A percentile compares a stretch with the other conserved stretches of the same genome.
These are phyloP conservation scores for Microctenopoma lineatum DNA, from an alignment of 2,797 vertebrate species.

Conservation along the genomic window DNA sequence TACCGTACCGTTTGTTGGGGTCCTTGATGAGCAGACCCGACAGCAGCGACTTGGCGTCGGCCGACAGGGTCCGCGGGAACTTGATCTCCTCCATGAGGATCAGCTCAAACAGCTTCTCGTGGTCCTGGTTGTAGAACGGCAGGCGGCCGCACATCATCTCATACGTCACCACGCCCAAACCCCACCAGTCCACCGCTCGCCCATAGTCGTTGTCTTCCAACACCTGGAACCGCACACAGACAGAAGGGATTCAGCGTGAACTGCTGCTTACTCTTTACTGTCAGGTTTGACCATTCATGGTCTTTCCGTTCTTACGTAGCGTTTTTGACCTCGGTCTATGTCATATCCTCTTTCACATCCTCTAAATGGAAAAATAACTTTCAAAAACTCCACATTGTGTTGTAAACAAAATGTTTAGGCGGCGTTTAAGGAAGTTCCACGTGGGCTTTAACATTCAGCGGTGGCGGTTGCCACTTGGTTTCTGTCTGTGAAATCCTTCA, in stretches of 20 bases:
- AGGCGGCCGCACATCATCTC: slow-evolving; percentile 98
- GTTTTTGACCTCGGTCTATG: not conserved
- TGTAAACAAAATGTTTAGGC: not conserved
- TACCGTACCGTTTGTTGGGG: slow-evolving; percentile 92
- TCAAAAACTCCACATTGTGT: slow-evolving; percentile 8
- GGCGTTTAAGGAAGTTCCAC: slow-evolving; percentile 19
- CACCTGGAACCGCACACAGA: slow-evolving; percentile 77
- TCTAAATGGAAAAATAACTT: slow-evolving; percentile 18
- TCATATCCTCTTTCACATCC: slow-evolving; percentile 45
- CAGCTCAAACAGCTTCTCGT: slow-evolving; percentile 96
- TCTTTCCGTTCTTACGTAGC: not conserved
- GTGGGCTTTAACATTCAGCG: not conserved
- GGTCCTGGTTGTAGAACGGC: slow-evolving; percentile 98
- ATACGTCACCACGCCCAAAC: slow-evolving; percentile 96
- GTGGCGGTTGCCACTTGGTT: not conserved
- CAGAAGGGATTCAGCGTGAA: no score
- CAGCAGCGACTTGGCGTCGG: slow-evolving; percentile 96
- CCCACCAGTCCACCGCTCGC: slow-evolving; percentile 98
- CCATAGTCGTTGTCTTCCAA: slow-evolving; percentile 97
- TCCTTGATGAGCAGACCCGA: slow-evolving; percentile 98
- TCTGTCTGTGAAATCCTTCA: not conserved
- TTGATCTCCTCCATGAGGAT: slow-evolving; percentile 99
- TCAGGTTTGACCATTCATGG: not conserved
- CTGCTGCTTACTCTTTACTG: not conserved
- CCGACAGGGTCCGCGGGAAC: slow-evolving; percentile 94